Evolutionary conservation across 2,113 vertebrate species (phyloP).

Genomic region (Erpornis zantholeuca): DNA sequence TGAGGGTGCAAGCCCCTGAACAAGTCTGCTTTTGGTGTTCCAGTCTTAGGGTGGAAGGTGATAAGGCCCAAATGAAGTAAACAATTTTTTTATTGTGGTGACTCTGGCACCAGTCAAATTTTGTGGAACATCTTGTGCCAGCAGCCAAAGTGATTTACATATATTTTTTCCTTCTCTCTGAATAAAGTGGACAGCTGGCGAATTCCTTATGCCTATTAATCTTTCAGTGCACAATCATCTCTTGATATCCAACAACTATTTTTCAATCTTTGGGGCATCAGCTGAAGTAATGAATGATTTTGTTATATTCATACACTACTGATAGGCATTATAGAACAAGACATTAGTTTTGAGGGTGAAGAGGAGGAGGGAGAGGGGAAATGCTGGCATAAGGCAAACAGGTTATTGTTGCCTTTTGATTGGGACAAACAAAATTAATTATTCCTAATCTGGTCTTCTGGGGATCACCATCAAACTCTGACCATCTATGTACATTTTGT

Average conservation of each 20-base stretch:
- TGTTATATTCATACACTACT: neutral
- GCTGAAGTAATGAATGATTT: constrained; percentile 36
- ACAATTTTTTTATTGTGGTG: neutral
- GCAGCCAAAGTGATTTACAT: constrained; percentile 36
- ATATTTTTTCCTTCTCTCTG: neutral
- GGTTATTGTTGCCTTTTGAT: neutral
- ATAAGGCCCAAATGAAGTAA: neutral
- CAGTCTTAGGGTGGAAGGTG: neutral
- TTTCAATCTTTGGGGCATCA: constrained; percentile 48
- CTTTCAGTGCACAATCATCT: constrained; percentile 15
- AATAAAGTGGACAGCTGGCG: constrained; percentile 28
- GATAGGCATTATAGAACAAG: neutral
- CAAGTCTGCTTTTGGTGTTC: neutral
- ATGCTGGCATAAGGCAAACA: neutral
- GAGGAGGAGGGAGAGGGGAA: neutral
- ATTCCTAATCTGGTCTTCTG: constrained; percentile 20
- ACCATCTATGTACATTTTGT: neutral
- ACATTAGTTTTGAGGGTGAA: neutral
- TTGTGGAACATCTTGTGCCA: constrained; percentile 6
- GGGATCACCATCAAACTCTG: neutral
- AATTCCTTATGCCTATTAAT: constrained; percentile 57
- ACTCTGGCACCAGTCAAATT: neutral
- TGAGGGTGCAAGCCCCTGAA: neutral
- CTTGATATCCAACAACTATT: constrained; percentile 43
- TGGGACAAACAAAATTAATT: constrained; percentile 4